Base-by-base conservation (phyloP, 2,888 invertebrate species). In the Nephrotoma appendiculata region DNA sequence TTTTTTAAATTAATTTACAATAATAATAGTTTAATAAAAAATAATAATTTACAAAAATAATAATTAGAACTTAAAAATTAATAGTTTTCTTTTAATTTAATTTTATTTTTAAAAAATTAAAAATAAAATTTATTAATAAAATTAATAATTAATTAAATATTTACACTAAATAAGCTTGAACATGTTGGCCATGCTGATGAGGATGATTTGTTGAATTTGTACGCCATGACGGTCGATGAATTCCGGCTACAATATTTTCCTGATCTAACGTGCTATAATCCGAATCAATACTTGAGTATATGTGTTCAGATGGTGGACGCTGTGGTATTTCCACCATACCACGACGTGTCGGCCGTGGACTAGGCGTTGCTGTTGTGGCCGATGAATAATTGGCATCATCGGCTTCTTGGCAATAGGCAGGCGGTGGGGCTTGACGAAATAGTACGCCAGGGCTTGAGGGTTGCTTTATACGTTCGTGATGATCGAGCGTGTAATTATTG, bases 211-310 rank as follows among this genome's bases (percentile, higher is more conserved):
- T 52, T 71, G 71, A 71, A 52, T 52, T 52, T 44, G 85, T 85
- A n/a, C 86, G 52, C 86, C 86, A 86, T 57, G 86, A 86, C 12
- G 86, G 86, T 86, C 86, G 86, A 41, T 86, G 86, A 19, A 86
- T 44, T 1, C 86, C 86, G 86, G 86, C 86, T n/a, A 86, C 86
- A n/a, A 86, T 42, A 19, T 92, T 93, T 87, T 95, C 95, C 89
- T 96, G 94, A 91, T 96, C 96, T 89, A 96, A 93, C 87, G 96
- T 96, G 89, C 96, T 96, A 90, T 96, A 96, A 91, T 97, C 97
- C 87, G 96, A 96, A 92, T 97, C 97, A 91, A 97, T 97, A 90
- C 96, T 96, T 87, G 96, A 96, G 91, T 97, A 97, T 90, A 97
- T 97, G 91, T 97, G 97, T 92, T 97, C 97, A 89, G 96, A 96